These are phyloP conservation scores for Heliconius charithonia DNA, from an alignment of 2,888 invertebrate species.

Conservation along the genomic window DNA sequence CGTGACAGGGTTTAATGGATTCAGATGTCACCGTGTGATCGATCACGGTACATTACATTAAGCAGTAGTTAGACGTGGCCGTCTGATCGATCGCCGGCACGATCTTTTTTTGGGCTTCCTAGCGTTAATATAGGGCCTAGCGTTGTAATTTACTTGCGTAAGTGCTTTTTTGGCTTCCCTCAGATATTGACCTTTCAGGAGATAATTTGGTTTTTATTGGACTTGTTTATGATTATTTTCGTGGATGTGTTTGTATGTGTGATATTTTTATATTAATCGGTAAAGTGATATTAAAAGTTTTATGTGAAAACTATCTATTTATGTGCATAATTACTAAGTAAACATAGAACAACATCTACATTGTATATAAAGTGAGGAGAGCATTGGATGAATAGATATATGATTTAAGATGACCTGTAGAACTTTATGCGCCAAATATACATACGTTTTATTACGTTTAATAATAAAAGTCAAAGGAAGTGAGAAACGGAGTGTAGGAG, in stretches of 20 bases:
- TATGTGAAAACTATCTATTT: background rate
- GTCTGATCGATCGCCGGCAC: conserved; percentile 42
- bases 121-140: conserved; percentile 14
- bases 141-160: conserved; percentile 18
- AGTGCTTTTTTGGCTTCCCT: conserved; percentile 19
- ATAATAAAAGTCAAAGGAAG: too few species aligned
- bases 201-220: background rate
- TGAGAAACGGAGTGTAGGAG: too few species aligned
- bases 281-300: background rate
- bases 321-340: background rate
- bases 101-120: conserved; percentile 20
- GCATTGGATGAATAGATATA: background rate
- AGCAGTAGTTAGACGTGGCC: conserved; percentile 35
- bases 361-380: background rate
- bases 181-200: conserved; percentile 1
- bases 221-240: background rate
- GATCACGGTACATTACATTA: conserved; percentile 65
- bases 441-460: too few species aligned
- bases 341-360: background rate
- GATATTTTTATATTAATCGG: background rate
- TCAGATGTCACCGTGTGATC: conserved; percentile 75
- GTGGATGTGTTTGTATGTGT: background rate
- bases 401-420: conserved; percentile 8
- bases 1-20: conserved; percentile 73
- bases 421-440: background rate